Base-by-base conservation (phyloP, 2,113 vertebrate species). In the Neolamprologus sp. region DNA sequence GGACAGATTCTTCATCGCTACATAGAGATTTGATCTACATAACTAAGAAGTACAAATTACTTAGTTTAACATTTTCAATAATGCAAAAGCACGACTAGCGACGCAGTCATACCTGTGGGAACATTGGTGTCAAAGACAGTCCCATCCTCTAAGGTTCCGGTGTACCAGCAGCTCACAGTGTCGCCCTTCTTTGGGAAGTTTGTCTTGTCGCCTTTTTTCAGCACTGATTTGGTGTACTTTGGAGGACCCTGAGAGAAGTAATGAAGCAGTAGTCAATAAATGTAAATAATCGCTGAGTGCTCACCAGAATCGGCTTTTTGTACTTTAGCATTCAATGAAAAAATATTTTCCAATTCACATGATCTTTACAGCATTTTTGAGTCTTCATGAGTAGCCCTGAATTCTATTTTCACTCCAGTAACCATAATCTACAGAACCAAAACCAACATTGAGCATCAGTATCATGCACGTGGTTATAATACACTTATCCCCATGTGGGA, bases 171-270 rank as follows among this genome's bases (percentile, higher is more conserved):
- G 49, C 98, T 96, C 75, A 99, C 98, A 0, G 96, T 95, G 31
- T 99, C 98, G 1, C 99, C 98, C 87, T 99, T 99, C 95, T 98
- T 98, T 0, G 98, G 98, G 65, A 99, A 98, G 96, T 98, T 99
- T 26, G 96, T 94, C 95, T 99, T 99, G 92, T 99, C 98, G 0
- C 99, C 99, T 86, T 99, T 99, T 93, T 99, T 99, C 23, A 99
- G 84, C 71, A 98, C 91, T 1, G 97, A 94, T 92, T 99, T 99
- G 3, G 94, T 97, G 17, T 97, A 99, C 89, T 97, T 99, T 3
- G 98, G 98, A 2, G 98, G 98, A 78, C 97, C 98, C 99, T 99
- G 40, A 17, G 42, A 84, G 16, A 79, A 47, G 23, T 49, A 49
- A 49, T 75, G 42, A 75, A 53, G 42, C 68, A 21, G 19, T n/a